Conservation (phyloP, 53 echinoderm and acorn worm genomes). For the Zoroaster sp. region DNA sequence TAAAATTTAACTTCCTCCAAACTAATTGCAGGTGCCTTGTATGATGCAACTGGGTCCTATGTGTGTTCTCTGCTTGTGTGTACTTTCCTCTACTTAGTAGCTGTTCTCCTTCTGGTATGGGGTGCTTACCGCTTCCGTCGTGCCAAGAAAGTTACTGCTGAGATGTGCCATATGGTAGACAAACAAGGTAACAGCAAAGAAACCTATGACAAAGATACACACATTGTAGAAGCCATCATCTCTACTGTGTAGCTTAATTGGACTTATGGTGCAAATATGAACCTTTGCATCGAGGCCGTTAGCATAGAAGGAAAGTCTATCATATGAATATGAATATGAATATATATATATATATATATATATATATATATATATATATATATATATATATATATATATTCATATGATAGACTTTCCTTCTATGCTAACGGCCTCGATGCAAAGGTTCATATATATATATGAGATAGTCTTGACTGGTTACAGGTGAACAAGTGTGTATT, state of each 20-base stretch:
- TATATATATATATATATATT: neutral
- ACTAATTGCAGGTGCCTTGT: slow-evolving; percentile 25
- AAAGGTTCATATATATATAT: no score
- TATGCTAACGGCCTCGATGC: no score
- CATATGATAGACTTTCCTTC: neutral
- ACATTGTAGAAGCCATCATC: neutral
- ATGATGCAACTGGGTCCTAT: slow-evolving; percentile 42
- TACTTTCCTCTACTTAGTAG: neutral
- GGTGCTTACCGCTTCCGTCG: slow-evolving; percentile 21
- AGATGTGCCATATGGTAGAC: neutral
- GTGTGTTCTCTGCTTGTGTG: slow-evolving; percentile 5
- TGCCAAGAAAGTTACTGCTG: neutral
- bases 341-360: no score
- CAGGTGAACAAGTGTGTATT: no score
- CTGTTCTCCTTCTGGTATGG: slow-evolving; percentile 7
- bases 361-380: no score
- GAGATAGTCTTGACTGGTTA: no score
- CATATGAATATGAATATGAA: neutral
- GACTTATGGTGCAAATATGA: no score
- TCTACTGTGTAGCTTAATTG: neutral
- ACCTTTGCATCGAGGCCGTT: no score
- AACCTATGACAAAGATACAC: neutral
- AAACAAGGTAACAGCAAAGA: neutral
- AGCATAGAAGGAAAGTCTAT: neutral
- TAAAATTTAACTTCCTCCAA: no score